Evolutionary conservation across 1,140 invertebrate species (phyloP).

Genomic region (Eubasilissa regina): DNA sequence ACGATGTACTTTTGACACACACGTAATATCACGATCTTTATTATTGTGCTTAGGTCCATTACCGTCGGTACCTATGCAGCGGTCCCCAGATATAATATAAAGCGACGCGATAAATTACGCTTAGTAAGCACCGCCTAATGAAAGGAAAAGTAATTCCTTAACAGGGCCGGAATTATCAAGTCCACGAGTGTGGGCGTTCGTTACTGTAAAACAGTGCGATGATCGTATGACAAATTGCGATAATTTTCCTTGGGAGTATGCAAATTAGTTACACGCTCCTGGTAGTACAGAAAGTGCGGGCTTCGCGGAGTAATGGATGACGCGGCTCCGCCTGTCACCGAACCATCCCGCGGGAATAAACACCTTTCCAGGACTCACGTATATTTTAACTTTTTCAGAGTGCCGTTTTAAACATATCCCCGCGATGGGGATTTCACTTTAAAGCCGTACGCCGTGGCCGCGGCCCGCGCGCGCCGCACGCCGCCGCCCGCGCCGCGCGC

Average conservation of each 20-base stretch:
- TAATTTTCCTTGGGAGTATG: conserved; percentile 38
- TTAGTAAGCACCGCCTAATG: conserved; percentile 31
- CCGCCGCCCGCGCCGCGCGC: not conserved
- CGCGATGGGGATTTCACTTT: conserved; percentile 38
- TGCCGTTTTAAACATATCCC: conserved; percentile 41
- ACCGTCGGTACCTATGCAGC: not conserved
- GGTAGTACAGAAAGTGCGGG: not conserved
- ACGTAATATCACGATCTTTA: not conserved
- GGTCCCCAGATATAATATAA: not conserved
- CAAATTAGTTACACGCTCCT: conserved; percentile 22
- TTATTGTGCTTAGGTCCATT: not conserved
- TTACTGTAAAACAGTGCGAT: conserved; percentile 6
- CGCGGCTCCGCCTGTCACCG: conserved; percentile 30
- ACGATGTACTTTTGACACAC: too few relatives aligned
- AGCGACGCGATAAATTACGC: conserved; percentile 18
- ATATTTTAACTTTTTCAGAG: conserved; percentile 43
- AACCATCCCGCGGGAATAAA: conserved; percentile 29
- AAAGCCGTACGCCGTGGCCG: conserved; percentile 18
- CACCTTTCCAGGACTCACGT: conserved; percentile 29
- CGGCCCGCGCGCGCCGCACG: not conserved
- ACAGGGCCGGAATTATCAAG: not conserved
- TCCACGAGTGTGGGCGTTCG: conserved; percentile 11
- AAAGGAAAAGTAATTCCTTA: conserved; percentile 32
- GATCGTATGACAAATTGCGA: conserved; percentile 42
- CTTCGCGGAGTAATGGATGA: conserved; percentile 29